These are phyloP conservation scores for Neopipo cinnamomea DNA, from an alignment of 2,113 vertebrate genomes.

Conservation along the genomic window DNA sequence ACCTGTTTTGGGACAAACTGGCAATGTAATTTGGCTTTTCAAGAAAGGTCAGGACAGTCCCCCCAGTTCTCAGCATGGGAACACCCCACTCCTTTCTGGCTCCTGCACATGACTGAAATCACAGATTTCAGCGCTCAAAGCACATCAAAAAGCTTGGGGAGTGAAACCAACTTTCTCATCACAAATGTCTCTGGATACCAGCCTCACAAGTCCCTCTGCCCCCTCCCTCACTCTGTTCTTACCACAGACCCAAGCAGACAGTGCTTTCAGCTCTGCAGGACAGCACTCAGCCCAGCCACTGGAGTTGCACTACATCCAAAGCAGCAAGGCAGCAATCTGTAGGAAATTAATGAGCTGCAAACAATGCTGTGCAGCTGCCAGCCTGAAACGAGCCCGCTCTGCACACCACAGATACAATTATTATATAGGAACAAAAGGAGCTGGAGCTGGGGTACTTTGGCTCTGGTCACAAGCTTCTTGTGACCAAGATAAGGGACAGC, in stretches of 20 bases:
- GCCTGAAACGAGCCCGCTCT: background rate
- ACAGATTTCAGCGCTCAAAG: background rate
- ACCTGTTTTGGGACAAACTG: background rate
- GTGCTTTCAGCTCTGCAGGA: background rate
- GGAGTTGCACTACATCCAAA: background rate
- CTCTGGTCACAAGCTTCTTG: background rate
- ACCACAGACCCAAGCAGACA: background rate
- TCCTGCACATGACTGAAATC: background rate
- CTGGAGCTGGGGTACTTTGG: background rate
- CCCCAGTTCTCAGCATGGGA: accelerated
- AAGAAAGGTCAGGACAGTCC: background rate
- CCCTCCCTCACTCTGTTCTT: background rate
- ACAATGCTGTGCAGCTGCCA: conserved; percentile 42
- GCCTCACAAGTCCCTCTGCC: accelerated
- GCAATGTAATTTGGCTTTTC: background rate
- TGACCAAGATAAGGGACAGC: conserved; percentile 29
- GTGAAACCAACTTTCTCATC: background rate
- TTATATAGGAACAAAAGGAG: conserved; percentile 28
- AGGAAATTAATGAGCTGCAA: conserved; percentile 63
- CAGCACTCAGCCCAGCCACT: background rate
- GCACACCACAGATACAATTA: conserved; percentile 10
- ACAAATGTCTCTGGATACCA: background rate
- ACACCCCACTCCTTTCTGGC: background rate
- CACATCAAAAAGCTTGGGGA: background rate
- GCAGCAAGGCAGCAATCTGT: conserved; percentile 45